These are phyloP conservation scores for Clistopyga incitator DNA, from an alignment of 2,888 invertebrate species.

Conservation along the genomic window DNA sequence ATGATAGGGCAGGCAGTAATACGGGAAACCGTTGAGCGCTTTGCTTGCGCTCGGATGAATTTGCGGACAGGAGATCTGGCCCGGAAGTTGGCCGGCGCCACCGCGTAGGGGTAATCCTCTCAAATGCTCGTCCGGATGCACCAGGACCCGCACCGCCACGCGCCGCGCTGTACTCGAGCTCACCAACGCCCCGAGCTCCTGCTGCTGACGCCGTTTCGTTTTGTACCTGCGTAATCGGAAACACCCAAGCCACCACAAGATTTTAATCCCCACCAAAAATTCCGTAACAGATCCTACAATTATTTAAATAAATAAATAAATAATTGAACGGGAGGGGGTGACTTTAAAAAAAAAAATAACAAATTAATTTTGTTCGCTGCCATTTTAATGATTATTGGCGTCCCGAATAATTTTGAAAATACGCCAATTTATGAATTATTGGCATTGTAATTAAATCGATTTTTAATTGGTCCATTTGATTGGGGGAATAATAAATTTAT, in stretches of 20 bases:
- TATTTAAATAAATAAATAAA: no score
- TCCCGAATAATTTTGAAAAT: no score
- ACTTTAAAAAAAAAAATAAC: no score
- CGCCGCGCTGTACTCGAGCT: slow-evolving; percentile 89
- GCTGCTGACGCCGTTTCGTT: slow-evolving; percentile 96
- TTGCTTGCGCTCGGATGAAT: slow-evolving; percentile 79
- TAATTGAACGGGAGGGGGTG: no score
- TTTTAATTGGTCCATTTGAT: no score
- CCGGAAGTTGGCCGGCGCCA: slow-evolving; percentile 78
- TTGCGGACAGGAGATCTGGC: slow-evolving; percentile 78
- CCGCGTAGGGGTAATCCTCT: slow-evolving; percentile 80
- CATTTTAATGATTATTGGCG: no score
- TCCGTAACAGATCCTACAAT: no score
- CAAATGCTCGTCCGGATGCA: slow-evolving; percentile 85
- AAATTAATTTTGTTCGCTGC: no score
- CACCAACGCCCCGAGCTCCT: slow-evolving; percentile 90
- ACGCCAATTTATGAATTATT: no score
- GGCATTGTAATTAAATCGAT: no score
- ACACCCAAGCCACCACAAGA: background rate
- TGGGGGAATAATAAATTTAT: no score
- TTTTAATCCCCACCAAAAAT: background rate
- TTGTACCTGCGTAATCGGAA: slow-evolving; percentile 88
- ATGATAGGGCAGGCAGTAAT: slow-evolving; percentile 82
- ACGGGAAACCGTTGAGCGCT: slow-evolving; percentile 79
- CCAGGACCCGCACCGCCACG: slow-evolving; percentile 96